Conservation (phyloP, 2,797 vertebrate genomes). For the Garrulus glandarius region DNA sequence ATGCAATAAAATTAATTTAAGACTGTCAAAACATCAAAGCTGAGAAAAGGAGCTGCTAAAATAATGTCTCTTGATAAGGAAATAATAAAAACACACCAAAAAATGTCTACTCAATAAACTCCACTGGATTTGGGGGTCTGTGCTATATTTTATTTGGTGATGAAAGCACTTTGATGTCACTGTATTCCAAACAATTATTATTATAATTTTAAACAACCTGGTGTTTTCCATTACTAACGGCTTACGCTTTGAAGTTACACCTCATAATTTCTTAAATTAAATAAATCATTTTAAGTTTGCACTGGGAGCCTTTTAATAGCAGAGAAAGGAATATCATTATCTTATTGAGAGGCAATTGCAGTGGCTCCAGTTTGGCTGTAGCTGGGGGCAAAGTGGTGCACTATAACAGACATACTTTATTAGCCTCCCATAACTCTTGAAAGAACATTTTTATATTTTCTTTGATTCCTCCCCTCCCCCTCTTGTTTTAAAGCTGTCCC, state of each 20-base stretch:
- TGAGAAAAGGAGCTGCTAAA: conserved; percentile 72
- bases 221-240: conserved; percentile 87
- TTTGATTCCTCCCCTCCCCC: conserved; percentile 80
- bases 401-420: conserved; percentile 85
- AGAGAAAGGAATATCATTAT: conserved; percentile 89
- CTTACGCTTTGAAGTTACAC: conserved; percentile 86
- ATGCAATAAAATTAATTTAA: conserved; percentile 77
- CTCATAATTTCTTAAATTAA: conserved; percentile 89
- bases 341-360: conserved; percentile 87
- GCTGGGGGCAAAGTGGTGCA: conserved; percentile 83
- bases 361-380: conserved; percentile 85
- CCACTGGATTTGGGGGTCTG: conserved; percentile 74
- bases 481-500: conserved; percentile 84
- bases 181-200: conserved; percentile 86
- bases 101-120: conserved; percentile 73
- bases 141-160: conserved; percentile 79
- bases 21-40: conserved; percentile 78
- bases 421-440: conserved; percentile 85
- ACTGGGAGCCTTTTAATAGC: conserved; percentile 87
- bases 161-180: conserved; percentile 85
- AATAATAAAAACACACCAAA: conserved; percentile 76
- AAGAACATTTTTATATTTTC: conserved; percentile 85
- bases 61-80: conserved; percentile 78
- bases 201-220: conserved; percentile 87
- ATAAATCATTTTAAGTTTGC: conserved; percentile 89